These are phyloP conservation scores for Monochamus alternatus DNA, from an alignment of 2,888 invertebrate genomes.

Conservation along the genomic window DNA sequence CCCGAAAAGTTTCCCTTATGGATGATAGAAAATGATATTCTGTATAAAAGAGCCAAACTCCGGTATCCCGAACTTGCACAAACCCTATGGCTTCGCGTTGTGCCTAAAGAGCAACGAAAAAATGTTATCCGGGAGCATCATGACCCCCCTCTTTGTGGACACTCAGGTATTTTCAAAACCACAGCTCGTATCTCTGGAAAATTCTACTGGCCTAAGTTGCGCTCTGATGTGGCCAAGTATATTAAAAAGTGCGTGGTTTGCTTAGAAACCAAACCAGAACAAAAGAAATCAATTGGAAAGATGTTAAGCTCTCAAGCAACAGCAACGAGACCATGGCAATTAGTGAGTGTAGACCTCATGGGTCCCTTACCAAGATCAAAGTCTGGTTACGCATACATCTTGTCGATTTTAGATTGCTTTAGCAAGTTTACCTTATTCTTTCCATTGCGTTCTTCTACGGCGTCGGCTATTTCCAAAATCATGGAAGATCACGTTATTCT, in stretches of 20 bases:
- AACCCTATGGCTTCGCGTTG: conserved; percentile 20
- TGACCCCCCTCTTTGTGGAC: conserved; percentile 27
- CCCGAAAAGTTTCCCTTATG: conserved; percentile 41
- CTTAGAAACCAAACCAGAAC: conserved; percentile 35
- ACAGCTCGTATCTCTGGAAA: conserved; percentile 5
- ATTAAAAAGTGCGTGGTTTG: conserved; percentile 27
- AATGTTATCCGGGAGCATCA: conserved; percentile 10
- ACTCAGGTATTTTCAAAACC: conserved; percentile 25
- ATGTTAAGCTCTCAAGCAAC: conserved; percentile 33
- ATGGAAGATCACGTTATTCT: conserved; percentile 28
- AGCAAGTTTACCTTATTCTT: conserved; percentile 31
- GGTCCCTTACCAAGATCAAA: conserved; percentile 33
- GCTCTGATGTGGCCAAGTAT: conserved; percentile 30
- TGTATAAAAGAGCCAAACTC: conserved; percentile 47
- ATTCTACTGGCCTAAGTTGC: conserved; percentile 30
- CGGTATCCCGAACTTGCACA: conserved; percentile 31
- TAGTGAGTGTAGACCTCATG: conserved; percentile 33
- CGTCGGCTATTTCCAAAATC: not conserved
- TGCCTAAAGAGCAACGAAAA: conserved; percentile 16
- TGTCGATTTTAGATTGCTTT: conserved; percentile 36
- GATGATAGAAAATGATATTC: conserved; percentile 41
- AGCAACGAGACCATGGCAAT: conserved; percentile 38
- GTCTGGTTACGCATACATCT: not conserved
- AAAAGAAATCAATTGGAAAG: conserved; percentile 32
- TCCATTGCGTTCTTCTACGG: conserved; percentile 27